A percentile compares a stretch with the other conserved stretches of the same genome.
Evolutionary conservation across 2,888 invertebrate genomes (phyloP).

Genomic region (Mycalesis mineus): DNA sequence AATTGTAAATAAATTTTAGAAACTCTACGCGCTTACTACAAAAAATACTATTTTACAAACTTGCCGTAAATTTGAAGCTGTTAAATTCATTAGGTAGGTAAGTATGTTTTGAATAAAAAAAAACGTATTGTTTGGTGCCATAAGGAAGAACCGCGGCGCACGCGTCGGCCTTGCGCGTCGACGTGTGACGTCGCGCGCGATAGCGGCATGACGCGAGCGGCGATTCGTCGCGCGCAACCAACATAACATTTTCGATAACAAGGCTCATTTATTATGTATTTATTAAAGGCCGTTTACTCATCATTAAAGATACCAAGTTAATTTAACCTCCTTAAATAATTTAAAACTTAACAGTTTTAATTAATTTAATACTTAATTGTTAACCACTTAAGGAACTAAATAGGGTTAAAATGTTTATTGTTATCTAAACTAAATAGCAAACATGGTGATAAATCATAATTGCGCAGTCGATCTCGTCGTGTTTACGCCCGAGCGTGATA

Average conservation of each 20-base stretch:
- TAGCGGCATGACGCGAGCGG: constrained; percentile 50
- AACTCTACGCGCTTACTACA: background rate
- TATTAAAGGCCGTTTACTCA: constrained; percentile 11
- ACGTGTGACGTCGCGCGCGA: constrained; percentile 61
- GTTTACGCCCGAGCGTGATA: constrained; percentile 4
- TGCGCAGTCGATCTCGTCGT: constrained; percentile 4
- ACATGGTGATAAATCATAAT: constrained; percentile 11
- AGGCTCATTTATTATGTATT: constrained; percentile 15
- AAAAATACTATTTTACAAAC: background rate
- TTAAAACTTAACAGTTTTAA: background rate
- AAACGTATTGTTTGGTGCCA: constrained; percentile 32
- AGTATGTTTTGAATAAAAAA: constrained; percentile 8
- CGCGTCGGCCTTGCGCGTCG: constrained; percentile 47
- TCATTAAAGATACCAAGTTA: background rate
- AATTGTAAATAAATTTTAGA: background rate
- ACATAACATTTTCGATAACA: constrained; percentile 23
- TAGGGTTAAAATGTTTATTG: background rate
- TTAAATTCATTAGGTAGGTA: background rate
- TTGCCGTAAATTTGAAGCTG: background rate
- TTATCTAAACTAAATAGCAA: constrained; percentile 5
- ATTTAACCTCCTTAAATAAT: constrained; percentile 6
- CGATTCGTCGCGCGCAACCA: constrained; percentile 27
- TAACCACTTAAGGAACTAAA: background rate
- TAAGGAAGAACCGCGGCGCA: constrained; percentile 50
- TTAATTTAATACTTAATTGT: background rate